phyloP scores from a whole-genome alignment of 1,140 invertebrate genomes.

The Choristoneura fumiferana region DNA sequence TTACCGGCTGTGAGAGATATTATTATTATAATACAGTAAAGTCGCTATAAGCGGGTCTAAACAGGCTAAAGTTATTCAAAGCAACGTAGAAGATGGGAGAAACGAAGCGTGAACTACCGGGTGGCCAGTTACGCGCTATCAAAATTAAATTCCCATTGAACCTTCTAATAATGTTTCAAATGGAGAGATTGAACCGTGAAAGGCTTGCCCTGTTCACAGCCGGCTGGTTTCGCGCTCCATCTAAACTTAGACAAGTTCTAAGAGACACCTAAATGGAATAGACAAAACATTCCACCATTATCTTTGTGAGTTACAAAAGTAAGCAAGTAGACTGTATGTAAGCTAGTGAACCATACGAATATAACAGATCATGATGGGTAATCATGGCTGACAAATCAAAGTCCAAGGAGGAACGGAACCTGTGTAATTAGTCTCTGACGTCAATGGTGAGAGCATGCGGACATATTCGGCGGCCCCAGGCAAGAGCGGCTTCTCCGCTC shows the following conservation, averaged over 20 bases:
- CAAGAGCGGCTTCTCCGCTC: neutral
- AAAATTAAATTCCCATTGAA: constrained; percentile 40
- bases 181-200: constrained; percentile 39
- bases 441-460: neutral
- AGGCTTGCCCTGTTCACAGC: constrained; percentile 34
- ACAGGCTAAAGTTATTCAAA: constrained; percentile 13
- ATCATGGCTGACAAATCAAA: neutral
- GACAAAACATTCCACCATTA: too few species aligned
- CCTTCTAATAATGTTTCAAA: constrained; percentile 39
- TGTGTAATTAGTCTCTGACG: constrained; percentile 1
- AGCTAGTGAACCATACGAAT: too few species aligned
- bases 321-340: too few species aligned
- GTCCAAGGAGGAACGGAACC: neutral
- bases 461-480: neutral
- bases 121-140: constrained; percentile 20
- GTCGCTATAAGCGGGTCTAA: neutral
- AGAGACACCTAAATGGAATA: too few species aligned
- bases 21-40: too few species aligned
- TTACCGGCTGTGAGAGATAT: too few species aligned
- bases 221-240: constrained; percentile 20
- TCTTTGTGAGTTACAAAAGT: too few species aligned
- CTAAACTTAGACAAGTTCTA: neutral
- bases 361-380: too few species aligned
- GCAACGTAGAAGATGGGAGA: constrained; percentile 10
- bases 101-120: constrained; percentile 11